These are phyloP conservation scores for Amblyjoppa fuscipennis DNA, from an alignment of 2,888 invertebrate genomes.

Conservation along the genomic window DNA sequence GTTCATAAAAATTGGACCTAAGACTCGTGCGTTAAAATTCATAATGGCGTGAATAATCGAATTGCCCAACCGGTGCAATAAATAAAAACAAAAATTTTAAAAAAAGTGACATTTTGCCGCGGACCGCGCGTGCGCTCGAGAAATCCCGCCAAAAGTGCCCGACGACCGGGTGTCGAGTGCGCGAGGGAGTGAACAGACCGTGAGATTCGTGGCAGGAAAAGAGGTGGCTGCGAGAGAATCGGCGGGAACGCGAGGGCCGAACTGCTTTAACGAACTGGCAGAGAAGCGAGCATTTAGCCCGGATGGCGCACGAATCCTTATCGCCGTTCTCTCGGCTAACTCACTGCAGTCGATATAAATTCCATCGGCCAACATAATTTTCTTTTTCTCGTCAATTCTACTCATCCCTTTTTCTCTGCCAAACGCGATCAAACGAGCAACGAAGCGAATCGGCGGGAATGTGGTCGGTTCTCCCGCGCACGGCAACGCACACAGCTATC, in stretches of 20 bases:
- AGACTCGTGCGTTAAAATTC: not conserved
- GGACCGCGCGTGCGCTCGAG: slow-evolving; percentile 78
- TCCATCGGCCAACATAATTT: not conserved
- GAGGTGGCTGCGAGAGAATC: slow-evolving; percentile 3
- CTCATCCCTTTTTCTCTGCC: not conserved
- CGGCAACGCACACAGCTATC: slow-evolving; percentile 48
- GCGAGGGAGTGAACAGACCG: slow-evolving; percentile 55
- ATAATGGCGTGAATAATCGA: not conserved
- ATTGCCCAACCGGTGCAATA: no score
- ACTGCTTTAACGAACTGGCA: not conserved
- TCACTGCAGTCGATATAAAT: no score
- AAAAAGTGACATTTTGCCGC: slow-evolving; percentile 72
- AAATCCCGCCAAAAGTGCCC: slow-evolving; percentile 82
- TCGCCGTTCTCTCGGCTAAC: not conserved
- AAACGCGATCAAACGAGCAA: slow-evolving; percentile 28
- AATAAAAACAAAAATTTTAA: not conserved
- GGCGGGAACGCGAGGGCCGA: not conserved
- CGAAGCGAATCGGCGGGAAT: slow-evolving; percentile 33
- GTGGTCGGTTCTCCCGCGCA: slow-evolving; percentile 62
- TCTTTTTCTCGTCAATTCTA: not conserved
- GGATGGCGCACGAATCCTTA: not conserved
- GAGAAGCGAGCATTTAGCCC: not conserved
- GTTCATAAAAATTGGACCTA: not conserved
- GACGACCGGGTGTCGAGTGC: slow-evolving; percentile 63
- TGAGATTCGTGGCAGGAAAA: slow-evolving; percentile 64